A percentile compares a stretch with the other conserved stretches of the same genome.
Conservation (phyloP, 2,113 vertebrate genomes). For the Setophaga petechia region DNA sequence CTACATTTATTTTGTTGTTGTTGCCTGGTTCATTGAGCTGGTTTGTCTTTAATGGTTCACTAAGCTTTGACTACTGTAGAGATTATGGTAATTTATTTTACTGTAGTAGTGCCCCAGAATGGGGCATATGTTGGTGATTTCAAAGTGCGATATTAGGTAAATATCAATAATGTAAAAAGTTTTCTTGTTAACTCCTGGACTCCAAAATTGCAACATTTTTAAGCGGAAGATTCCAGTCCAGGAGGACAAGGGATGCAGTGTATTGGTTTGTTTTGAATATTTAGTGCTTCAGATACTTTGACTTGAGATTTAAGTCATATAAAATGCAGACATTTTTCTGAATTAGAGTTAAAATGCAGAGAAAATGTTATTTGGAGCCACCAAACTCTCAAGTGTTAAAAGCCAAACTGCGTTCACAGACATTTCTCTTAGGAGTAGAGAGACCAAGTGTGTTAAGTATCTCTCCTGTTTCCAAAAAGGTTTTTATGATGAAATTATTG, state of each 20-base stretch:
- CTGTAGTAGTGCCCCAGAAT: background rate
- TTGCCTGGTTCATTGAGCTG: background rate
- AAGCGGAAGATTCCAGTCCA: background rate
- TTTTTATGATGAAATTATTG: background rate
- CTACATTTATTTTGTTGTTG: slow-evolving; percentile 2
- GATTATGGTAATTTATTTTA: background rate
- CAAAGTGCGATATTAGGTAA: background rate
- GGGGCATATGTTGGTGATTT: background rate
- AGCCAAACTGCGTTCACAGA: background rate
- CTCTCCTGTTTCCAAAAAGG: background rate
- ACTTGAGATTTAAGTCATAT: background rate
- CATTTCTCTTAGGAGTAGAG: background rate
- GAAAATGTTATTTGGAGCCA: background rate
- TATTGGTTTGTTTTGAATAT: background rate
- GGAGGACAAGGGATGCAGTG: background rate
- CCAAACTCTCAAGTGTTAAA: background rate
- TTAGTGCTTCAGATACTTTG: background rate
- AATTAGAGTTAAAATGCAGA: background rate
- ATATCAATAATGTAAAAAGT: background rate
- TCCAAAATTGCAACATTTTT: background rate
- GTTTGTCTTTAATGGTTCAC: slow-evolving; percentile 27
- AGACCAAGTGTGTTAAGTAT: background rate
- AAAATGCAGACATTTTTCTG: background rate
- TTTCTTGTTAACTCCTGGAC: background rate
- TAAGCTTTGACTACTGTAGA: background rate